Evolutionary conservation across 2,888 invertebrate genomes (phyloP).

Genomic region (Cordilura impudica): DNA sequence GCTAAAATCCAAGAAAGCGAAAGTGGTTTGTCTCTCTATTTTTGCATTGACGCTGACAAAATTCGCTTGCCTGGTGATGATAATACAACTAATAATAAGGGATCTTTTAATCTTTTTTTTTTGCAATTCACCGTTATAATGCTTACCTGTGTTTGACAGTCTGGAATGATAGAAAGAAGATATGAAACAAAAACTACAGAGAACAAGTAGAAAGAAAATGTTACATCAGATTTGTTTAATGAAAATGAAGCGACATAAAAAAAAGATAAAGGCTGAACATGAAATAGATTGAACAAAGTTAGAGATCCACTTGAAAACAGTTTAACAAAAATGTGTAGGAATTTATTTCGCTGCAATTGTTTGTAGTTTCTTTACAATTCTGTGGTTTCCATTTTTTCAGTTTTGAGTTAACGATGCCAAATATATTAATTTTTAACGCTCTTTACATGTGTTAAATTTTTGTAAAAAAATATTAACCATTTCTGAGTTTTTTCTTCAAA

Average conservation of each 20-base stretch:
- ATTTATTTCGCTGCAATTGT: no score
- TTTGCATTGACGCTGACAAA: slow-evolving; percentile 16
- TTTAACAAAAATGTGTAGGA: no score
- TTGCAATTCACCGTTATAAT: slow-evolving; percentile 5
- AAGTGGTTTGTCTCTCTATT: slow-evolving; percentile 46
- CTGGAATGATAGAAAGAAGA: neutral
- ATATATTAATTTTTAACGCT: no score
- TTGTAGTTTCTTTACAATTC: no score
- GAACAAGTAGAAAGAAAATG: slow-evolving; percentile 31
- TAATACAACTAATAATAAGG: no score
- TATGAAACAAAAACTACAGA: slow-evolving; percentile 7
- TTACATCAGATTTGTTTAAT: slow-evolving; percentile 58
- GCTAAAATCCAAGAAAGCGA: slow-evolving; percentile 51
- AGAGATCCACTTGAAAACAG: no score
- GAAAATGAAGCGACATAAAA: slow-evolving; percentile 1
- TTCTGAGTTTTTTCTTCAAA: no score
- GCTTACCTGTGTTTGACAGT: neutral
- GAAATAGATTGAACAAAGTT: neutral
- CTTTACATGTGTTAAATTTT: no score
- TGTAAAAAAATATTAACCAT: no score
- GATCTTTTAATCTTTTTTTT: neutral
- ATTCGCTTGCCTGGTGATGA: neutral
- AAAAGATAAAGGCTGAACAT: neutral
- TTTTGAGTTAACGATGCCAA: no score
- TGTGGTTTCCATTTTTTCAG: no score